Base-by-base conservation (phyloP, 2,113 vertebrate genomes). In the Myotis brandtii region DNA sequence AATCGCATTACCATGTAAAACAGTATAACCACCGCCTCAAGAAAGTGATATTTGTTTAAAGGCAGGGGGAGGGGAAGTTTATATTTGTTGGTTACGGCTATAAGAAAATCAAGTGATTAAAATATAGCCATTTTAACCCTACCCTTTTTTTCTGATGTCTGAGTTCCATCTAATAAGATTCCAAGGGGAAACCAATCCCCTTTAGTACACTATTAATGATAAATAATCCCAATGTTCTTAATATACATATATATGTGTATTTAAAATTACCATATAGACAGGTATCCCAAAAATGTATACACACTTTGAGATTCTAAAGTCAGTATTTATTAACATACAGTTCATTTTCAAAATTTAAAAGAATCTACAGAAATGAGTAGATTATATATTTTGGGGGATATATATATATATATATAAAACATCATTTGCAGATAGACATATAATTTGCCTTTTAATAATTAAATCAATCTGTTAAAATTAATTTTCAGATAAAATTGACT, bases 391-490 rank as follows among this genome's bases (percentile, higher is more conserved):
- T 56, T 62, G 25, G 56, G 56, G 56, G 3, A 64, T 54, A 17
- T 18, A 18, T 54, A 20, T 14, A 64, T 64, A 62, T 73, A 86
- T 93, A 76, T 75, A 43, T 93, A 90, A 86, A 25, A 93, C n/a
- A 43, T 27, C 86, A 93, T 66, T 94, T 96, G 50, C 79, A 91
- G 91, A 79, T 87, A 83, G 85, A 82, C 72, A 89, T 37, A 80
- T 56, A 90, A 96, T 88, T 95, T 93, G 64, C 20, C 30, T 86
- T 94, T 93, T 91, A 89, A 95, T 93, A 96, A 98, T 94, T 95
- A 96, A 97, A 82, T 96, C 86, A 97, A 97, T 73, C 77, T 82
- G 37, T 89, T 91, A 94, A 97, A 95, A 95, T 96, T 97, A 97
- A 96, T 85, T 95, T 93, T 95, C 80, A 91, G 85, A 96, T 85